Evolutionary conservation across 1,140 invertebrate genomes (phyloP), one percentile per base, ranked within the genome.

Genomic region (Eumaeus atala): DNA sequence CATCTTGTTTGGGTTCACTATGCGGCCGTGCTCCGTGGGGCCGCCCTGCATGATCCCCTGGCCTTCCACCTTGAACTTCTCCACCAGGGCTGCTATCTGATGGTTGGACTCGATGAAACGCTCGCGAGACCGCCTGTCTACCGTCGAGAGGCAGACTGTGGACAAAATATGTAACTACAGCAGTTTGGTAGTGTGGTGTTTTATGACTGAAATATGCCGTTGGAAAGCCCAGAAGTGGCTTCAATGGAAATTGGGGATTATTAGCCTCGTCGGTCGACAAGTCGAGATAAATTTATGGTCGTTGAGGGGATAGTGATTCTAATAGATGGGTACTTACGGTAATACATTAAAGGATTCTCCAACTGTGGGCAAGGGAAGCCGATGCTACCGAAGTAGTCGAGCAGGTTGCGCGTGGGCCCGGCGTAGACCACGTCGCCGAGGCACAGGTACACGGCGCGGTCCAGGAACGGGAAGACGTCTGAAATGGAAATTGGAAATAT

Each of bases 271-370:
- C n/a, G n/a, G n/a, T n/a, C n/a, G n/a, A n/a, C n/a, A n/a, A n/a
- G n/a, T n/a, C n/a, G n/a, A n/a, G n/a, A n/a, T n/a, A n/a, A n/a
- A n/a, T n/a, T n/a, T n/a, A n/a, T n/a, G n/a, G n/a, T n/a, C 21
- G 21, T 2, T 28, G 21, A 6, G 2, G 2, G 21, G 21, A 28
- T 6, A 28, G 21, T n/a, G 21, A 28, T 28, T 3, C 2, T 28
- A 28, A 28, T 3, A 28, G 17, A 28, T 3, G 6, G 17, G 48
- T 48, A 91, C 94, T 92, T 89, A 95, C 94, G 85, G 78, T 97
- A 97, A 86, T 97, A 97, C 95, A 97, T 97, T 0, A 97, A 84
- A 0, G 96, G 96, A 80, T 97, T 97, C 78, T 97, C 96, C 42
- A 97, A 79, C 77, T 97, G 94, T 0, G 96, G 96, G 85, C 96